Evolutionary conservation across 2,113 vertebrate genomes (phyloP).

Genomic region (Corythaeola cristata): DNA sequence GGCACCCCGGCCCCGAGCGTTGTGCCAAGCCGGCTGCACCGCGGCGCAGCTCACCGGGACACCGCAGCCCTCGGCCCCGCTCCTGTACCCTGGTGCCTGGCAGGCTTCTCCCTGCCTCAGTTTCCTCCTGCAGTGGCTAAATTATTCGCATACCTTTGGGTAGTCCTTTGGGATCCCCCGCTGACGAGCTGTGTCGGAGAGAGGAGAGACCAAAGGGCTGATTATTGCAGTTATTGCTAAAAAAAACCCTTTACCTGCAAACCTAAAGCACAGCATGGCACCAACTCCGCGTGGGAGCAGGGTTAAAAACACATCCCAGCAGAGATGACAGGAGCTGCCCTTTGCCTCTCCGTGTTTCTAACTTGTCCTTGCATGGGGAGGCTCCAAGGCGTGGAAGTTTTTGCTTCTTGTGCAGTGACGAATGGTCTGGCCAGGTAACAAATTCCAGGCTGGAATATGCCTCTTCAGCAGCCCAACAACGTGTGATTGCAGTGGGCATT

Average conservation of each 20-base stretch:
- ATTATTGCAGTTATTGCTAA: not conserved
- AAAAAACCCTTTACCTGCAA: not conserved
- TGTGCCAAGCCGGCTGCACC: not conserved
- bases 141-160: not conserved
- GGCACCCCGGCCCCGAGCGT: accelerated
- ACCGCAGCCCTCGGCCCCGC: not conserved
- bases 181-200: accelerated
- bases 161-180: not conserved
- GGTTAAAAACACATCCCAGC: not conserved
- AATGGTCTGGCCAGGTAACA: conserved; percentile 56
- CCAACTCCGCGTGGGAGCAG: not conserved
- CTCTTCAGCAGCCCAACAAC: conserved; percentile 51
- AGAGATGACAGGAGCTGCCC: not conserved
- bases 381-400: not conserved
- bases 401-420: not conserved
- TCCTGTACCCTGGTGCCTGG: accelerated
- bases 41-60: not conserved
- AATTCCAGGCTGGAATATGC: conserved; percentile 53
- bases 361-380: not conserved
- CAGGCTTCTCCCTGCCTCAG: not conserved
- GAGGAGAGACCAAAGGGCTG: not conserved
- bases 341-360: not conserved
- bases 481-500: conserved; percentile 39
- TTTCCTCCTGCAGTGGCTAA: not conserved
- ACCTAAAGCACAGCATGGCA: not conserved